Evolutionary conservation across 2,113 vertebrate species (phyloP), one percentile per base, ranked within the genome.

Genomic region (Chrysemys picta): DNA sequence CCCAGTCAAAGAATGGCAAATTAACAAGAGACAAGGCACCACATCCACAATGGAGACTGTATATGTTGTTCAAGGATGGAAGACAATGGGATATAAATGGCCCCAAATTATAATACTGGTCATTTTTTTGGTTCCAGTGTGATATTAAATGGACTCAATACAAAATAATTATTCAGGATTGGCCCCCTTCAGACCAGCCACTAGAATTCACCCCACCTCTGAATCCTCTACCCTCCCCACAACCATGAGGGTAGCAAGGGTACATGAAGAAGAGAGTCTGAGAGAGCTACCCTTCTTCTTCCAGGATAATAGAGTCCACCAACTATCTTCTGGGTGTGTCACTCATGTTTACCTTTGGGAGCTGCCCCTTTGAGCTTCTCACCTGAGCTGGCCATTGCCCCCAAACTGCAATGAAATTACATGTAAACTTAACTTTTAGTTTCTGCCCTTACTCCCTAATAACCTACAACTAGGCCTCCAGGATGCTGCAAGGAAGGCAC

Each of bases 31-130:
- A 84, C 83, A 81, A 24, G 13, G 29, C 56, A 49, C 9, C 19
- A 62, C 0, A 0, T 5, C 4, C 90, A 54, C 65, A 82, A n/a
- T 10, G 17, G 9, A 81, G 9, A 65, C 25, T 2, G 14, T 1
- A 14, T 7, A 47, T 85, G 27, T 88, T 85, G 10, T 12, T 93
- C 54, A 93, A 75, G 53, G 52, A 85, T 22, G 53, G 88, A 90
- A 21, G 22, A 89, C 93, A 88, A 56, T 19, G 2, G 29, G 24
- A 8, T 53, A 49, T 8, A 88, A 88, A 49, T 84, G 13, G 35
- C 52, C 84, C 88, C 54, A 80, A 82, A 82, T 19, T 0, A 59
- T 59, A 59, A 5, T 29, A 59, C 11, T 11, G 29, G 27, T 12
- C 11, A 59, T 29, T 27, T 29, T 27, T 57, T 29, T 29, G 27